Percentiles rank a stretch among this genome's conserved stretches.
Evolutionary conservation across 2,113 vertebrate genomes (phyloP).

Genomic region (Spheniscus mendiculus): DNA sequence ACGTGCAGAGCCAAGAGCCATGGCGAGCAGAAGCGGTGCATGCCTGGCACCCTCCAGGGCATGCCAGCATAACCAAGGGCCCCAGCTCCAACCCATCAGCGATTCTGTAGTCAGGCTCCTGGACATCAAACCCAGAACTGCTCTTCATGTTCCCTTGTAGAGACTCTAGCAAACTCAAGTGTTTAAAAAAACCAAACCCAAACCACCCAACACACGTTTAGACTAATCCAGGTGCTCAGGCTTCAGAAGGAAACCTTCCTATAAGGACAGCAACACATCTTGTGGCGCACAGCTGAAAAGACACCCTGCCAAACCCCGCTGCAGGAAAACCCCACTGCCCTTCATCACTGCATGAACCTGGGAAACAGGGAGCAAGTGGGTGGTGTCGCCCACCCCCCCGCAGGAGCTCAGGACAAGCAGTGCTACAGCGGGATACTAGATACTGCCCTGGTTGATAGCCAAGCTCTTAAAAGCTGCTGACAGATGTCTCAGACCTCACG

Average conservation of each 20-base stretch:
- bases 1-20: background rate
- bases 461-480: background rate
- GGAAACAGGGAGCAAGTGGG: background rate
- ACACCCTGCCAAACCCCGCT: background rate
- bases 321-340: background rate
- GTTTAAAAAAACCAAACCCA: background rate
- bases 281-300: background rate
- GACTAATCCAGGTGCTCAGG: background rate
- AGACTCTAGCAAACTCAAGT: background rate
- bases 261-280: background rate
- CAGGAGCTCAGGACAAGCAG: background rate
- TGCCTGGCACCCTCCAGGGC: background rate
- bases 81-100: background rate
- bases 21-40: rapidly evolving
- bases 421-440: rapidly evolving
- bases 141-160: background rate
- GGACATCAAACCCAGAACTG: background rate
- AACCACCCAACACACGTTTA: background rate
- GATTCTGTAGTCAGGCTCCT: background rate
- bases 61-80: background rate
- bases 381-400: background rate
- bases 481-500: background rate
- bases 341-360: background rate
- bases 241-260: background rate
- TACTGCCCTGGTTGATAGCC: background rate